Percentiles rank a stretch among this genome's conserved stretches.
These are phyloP conservation scores for Trilocha varians DNA, from an alignment of 2,888 invertebrate species.

Conservation along the genomic window DNA sequence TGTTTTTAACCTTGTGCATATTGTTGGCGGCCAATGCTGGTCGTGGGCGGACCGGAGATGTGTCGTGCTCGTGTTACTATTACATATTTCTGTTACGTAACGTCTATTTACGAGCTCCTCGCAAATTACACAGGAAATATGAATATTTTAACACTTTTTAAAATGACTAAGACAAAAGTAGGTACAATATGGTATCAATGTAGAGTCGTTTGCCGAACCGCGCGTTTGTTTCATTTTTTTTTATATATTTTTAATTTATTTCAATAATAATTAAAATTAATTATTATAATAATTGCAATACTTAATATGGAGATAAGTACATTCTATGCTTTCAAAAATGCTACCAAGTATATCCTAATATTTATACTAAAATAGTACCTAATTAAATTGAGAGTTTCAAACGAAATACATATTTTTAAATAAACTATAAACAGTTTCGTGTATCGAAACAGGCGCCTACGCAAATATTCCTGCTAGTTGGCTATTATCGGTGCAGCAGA, in stretches of 20 bases:
- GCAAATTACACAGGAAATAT: background rate
- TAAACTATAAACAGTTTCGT: constrained; percentile 2
- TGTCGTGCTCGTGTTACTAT: constrained; percentile 32
- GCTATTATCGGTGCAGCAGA: constrained; percentile 50
- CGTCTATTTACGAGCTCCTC: constrained; percentile 24
- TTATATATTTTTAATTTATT: too few relatives aligned
- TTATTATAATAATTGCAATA: too few relatives aligned
- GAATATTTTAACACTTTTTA: background rate
- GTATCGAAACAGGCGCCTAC: background rate
- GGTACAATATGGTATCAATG: too few relatives aligned
- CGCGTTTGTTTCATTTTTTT: too few relatives aligned
- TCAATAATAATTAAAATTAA: too few relatives aligned
- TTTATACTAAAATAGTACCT: too few relatives aligned
- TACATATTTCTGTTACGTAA: constrained; percentile 45
- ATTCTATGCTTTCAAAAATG: too few relatives aligned
- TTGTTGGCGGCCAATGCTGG: constrained; percentile 45
- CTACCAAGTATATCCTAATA: too few relatives aligned
- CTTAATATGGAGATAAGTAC: too few relatives aligned
- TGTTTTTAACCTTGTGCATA: constrained; percentile 48
- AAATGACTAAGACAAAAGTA: background rate
- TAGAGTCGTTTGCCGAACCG: too few relatives aligned
- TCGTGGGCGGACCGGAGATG: constrained; percentile 50
- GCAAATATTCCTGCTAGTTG: background rate
- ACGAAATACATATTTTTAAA: background rate
- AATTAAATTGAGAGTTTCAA: too few relatives aligned